Base-by-base conservation (phyloP, 2,113 vertebrate species). In the Anhinga rufa region DNA sequence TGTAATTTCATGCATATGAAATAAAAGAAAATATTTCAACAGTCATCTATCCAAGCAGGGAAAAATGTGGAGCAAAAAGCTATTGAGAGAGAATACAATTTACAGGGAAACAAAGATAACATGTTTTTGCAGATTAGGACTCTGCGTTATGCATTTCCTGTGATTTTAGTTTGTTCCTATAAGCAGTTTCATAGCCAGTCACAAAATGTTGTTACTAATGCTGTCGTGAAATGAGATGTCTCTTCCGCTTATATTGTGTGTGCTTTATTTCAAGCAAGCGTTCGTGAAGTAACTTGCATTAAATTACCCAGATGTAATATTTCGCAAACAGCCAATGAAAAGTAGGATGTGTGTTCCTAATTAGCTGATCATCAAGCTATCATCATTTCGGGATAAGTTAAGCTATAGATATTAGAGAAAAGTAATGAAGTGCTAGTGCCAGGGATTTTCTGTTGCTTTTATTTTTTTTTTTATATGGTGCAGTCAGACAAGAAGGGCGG, bases 351-450 rank as follows among this genome's bases (percentile, higher is more conserved):
- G 93, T 97, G 84, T 69, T 97, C 72, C 97, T 98, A 98, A 98
- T 98, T 98, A 98, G 97, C 95, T 97, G 95, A 97, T 98, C 96
- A 92, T 94, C 91, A 93, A 98, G 96, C 97, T 96, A 97, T 98
- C 98, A 98, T 98, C 95, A 96, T 97, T 98, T 96, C 84, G 96
- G 94, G 98, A 98, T 98, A 98, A 98, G 98, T 98, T 96, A 98
- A 97, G 94, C 90, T 93, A 87, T 65, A 86, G 97, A 91, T 98
- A 96, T 98, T 98, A 98, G 93, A 96, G 87, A 82, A 91, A 97
- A 96, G 82, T 97, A 98, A 98, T 97, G 92, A 97, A 97, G 91
- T 96, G 84, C 70, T 85, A 57, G 66, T 86, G 65, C 86, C 83
- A 81, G 57, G 69, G 55, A 71, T 58, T 69, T 86, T 66, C 46